These are phyloP conservation scores for Machimus rusticus DNA, from an alignment of 2,888 invertebrate genomes.

Conservation along the genomic window DNA sequence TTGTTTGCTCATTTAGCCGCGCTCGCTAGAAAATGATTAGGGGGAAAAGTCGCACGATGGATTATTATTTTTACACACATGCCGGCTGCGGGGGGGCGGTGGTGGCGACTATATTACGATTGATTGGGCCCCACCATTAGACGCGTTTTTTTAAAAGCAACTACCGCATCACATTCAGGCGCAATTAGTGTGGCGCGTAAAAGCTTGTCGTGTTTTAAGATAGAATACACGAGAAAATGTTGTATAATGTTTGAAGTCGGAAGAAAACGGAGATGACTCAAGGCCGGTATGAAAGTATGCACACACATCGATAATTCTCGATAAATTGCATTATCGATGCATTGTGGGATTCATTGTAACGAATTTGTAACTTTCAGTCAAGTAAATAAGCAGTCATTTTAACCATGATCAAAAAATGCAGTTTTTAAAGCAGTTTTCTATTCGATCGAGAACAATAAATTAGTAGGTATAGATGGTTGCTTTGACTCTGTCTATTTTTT, in stretches of 20 bases:
- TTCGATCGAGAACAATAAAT: too few species aligned
- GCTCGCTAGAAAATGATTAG: background rate
- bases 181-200: background rate
- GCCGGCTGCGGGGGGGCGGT: background rate
- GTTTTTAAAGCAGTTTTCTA: too few species aligned
- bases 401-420: too few species aligned
- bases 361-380: too few species aligned
- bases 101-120: background rate
- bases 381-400: too few species aligned
- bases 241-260: background rate
- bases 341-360: background rate
- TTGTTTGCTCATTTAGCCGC: conserved; percentile 11
- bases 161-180: background rate
- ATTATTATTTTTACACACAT: background rate
- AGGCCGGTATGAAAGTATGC: background rate
- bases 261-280: background rate
- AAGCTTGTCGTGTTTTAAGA: background rate
- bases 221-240: background rate
- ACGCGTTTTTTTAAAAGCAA: background rate
- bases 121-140: background rate
- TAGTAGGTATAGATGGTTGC: too few species aligned
- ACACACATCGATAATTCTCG: background rate
- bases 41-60: background rate
- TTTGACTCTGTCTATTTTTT: too few species aligned
- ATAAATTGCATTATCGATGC: background rate